Evolutionary conservation across 1,140 invertebrate species (phyloP).

Genomic region (Lamellibrachia luymesi): DNA sequence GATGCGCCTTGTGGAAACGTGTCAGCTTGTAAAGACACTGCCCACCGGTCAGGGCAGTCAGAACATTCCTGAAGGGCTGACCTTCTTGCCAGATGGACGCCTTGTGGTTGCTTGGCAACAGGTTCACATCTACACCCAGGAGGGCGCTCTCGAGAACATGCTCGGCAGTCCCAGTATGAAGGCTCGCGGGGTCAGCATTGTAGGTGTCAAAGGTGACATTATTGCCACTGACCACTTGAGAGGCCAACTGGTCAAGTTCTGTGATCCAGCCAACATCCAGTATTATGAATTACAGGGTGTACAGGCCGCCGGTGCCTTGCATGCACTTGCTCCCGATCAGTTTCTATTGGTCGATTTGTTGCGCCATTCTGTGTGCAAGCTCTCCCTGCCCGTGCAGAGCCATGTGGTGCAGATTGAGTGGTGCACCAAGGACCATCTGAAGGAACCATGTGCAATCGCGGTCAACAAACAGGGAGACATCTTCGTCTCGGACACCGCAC

Average conservation of each 20-base stretch:
- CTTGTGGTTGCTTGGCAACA: background rate
- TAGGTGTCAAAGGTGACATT: background rate
- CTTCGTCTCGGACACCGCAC: background rate
- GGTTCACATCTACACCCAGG: background rate
- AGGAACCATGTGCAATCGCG: background rate
- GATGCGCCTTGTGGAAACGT: background rate
- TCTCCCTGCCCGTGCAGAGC: background rate
- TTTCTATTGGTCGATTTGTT: background rate
- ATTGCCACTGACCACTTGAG: background rate
- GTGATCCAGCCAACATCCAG: background rate
- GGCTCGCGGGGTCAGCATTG: background rate
- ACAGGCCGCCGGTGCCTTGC: background rate
- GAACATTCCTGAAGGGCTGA: background rate
- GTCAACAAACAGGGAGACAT: background rate
- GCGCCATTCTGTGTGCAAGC: background rate
- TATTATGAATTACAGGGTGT: background rate
- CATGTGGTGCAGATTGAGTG: background rate
- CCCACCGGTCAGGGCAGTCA: background rate
- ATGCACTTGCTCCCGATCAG: background rate
- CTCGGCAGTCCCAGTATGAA: background rate
- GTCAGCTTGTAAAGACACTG: background rate
- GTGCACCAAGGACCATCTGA: background rate
- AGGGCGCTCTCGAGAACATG: background rate
- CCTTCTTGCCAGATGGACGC: background rate
- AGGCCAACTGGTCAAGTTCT: background rate